Conservation (phyloP, 2,888 invertebrate genomes). For the Trichogramma dendrolimi region DNA sequence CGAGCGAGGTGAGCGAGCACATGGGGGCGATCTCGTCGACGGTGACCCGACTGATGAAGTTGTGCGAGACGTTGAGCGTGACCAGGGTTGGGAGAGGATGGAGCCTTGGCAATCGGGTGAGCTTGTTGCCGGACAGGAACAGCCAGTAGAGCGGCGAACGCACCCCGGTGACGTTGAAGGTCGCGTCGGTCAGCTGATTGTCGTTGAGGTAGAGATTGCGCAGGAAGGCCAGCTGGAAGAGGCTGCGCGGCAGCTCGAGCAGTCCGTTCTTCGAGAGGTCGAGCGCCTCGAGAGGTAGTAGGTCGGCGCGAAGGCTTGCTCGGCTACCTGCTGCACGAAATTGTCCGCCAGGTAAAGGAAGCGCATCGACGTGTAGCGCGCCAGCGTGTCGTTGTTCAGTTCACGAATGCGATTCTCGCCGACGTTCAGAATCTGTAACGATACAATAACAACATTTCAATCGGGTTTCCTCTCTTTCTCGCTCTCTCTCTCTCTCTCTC, state of each 20-base stretch:
- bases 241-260: constrained; percentile 53
- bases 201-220: constrained; percentile 61
- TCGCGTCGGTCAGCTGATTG: constrained; percentile 54
- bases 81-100: constrained; percentile 59
- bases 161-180: constrained; percentile 49
- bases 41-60: constrained; percentile 54
- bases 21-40: constrained; percentile 59
- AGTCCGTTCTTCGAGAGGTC: constrained; percentile 60
- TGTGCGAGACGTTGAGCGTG: constrained; percentile 63
- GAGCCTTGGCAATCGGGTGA: constrained; percentile 60
- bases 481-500: too few relatives aligned
- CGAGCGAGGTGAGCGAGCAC: constrained; percentile 61
- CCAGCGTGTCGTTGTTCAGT: constrained; percentile 54
- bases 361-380: constrained; percentile 55
- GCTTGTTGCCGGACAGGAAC: constrained; percentile 60
- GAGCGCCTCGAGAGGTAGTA: constrained; percentile 56
- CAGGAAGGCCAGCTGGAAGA: constrained; percentile 59
- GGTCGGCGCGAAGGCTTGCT: constrained; percentile 55
- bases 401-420: constrained; percentile 58
- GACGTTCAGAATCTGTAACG: constrained; percentile 58
- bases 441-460: not conserved
- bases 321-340: constrained; percentile 57
- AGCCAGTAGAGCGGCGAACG: constrained; percentile 59
- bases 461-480: too few relatives aligned
- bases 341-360: constrained; percentile 60